Evolutionary conservation across 2,797 vertebrate species (phyloP).

Genomic region (Podarcis siculus): DNA sequence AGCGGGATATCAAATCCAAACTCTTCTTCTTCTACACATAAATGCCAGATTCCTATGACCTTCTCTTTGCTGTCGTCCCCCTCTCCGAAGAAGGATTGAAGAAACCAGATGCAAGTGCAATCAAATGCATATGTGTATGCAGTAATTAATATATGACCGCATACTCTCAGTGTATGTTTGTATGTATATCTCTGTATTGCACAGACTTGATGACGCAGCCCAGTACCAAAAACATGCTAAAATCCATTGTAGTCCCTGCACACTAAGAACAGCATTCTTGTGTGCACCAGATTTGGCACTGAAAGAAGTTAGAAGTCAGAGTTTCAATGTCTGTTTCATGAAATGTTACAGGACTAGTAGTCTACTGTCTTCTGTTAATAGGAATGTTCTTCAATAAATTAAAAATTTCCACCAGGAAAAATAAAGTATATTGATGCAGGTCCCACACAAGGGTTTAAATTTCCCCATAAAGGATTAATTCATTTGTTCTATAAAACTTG

Average conservation of each 20-base stretch:
- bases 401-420: too few relatives aligned
- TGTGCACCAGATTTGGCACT: too few relatives aligned
- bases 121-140: background rate
- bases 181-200: background rate
- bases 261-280: background rate
- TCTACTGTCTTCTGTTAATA: too few relatives aligned
- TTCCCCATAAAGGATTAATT: background rate
- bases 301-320: too few relatives aligned
- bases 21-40: too few relatives aligned
- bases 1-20: too few relatives aligned
- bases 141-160: background rate
- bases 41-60: background rate
- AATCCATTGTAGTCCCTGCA: background rate
- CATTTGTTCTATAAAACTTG: background rate
- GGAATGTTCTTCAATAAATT: too few relatives aligned
- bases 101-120: background rate
- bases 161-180: too few relatives aligned
- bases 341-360: too few relatives aligned
- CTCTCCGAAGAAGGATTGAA: background rate
- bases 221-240: background rate
- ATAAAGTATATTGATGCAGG: too few relatives aligned
- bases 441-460: background rate
- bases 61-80: background rate
- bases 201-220: background rate
- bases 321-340: too few relatives aligned